Percentiles rank a stretch among this genome's conserved stretches.
These are phyloP conservation scores for Microcebus jonahi DNA, from an alignment of 2,113 vertebrate genomes.

Conservation along the genomic window DNA sequence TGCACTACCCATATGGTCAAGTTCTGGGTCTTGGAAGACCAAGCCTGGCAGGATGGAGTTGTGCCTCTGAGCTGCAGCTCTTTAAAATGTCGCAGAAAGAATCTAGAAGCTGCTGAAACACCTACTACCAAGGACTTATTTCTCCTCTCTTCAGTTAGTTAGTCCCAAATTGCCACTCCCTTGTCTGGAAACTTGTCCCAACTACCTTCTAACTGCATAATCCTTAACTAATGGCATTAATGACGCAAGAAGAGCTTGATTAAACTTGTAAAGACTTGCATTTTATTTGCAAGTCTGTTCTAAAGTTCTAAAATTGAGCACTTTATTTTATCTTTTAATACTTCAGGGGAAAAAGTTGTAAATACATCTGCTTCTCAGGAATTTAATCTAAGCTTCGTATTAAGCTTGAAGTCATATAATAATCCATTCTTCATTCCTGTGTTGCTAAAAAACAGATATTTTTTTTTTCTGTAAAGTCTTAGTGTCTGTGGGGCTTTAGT, in stretches of 20 bases:
- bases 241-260: background rate
- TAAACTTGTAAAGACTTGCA: background rate
- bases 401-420: background rate
- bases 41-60: background rate
- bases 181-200: background rate
- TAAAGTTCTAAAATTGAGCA: background rate
- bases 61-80: background rate
- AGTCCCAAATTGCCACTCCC: background rate
- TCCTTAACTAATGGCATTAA: background rate
- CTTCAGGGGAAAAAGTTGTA: background rate
- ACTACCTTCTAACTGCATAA: background rate
- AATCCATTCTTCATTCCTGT: background rate
- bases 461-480: background rate
- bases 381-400: background rate
- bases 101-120: background rate
- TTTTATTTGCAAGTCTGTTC: background rate
- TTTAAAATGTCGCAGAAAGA: background rate
- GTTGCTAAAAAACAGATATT: background rate
- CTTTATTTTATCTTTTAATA: slow-evolving; percentile 11
- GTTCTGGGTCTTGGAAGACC: background rate
- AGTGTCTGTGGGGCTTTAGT: background rate
- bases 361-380: background rate
- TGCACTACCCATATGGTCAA: background rate
- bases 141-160: background rate
- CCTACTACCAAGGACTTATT: background rate